phyloP scores from a whole-genome alignment of 2,888 invertebrate genomes.

The Polylopha cassiicola region DNA sequence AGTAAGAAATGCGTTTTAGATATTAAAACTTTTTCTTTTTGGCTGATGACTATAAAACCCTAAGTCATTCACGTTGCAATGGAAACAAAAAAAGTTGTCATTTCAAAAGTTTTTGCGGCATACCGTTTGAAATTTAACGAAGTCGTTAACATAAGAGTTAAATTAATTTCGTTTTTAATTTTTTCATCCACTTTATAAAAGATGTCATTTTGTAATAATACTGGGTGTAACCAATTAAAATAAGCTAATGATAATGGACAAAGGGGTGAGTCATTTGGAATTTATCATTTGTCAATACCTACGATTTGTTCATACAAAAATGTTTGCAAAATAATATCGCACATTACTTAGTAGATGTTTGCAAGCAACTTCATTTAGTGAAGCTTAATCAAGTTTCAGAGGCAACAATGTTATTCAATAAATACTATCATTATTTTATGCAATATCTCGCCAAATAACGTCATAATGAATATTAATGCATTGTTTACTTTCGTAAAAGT shows the following conservation, averaged over 20 bases:
- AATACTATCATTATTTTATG: background rate
- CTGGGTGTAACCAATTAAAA: constrained; percentile 6
- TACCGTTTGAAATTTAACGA: constrained; percentile 2
- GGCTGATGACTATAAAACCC: constrained; percentile 3
- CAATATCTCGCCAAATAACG: background rate
- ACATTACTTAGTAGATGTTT: too few relatives aligned
- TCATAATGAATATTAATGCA: too few relatives aligned
- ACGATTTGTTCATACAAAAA: too few relatives aligned
- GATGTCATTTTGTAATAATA: constrained; percentile 8
- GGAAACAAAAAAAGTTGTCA: background rate
- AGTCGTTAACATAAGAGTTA: background rate
- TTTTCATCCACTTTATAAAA: constrained; percentile 15
- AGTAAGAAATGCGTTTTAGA: too few relatives aligned
- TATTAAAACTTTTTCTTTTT: background rate
- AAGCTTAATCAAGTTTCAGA: too few relatives aligned
- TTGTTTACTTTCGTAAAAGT: too few relatives aligned
- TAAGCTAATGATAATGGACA: constrained; percentile 10
- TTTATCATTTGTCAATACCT: constrained; percentile 3
- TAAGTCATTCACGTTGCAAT: background rate
- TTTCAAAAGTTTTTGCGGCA: constrained; percentile 2
- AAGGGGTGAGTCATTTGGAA: constrained; percentile 18
- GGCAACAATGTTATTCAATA: too few relatives aligned
- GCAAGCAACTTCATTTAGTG: too few relatives aligned
- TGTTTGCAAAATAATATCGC: too few relatives aligned
- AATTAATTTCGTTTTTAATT: constrained; percentile 12